Evolutionary conservation across 2,888 invertebrate genomes (phyloP).

Genomic region (Hoplodrina blanda): DNA sequence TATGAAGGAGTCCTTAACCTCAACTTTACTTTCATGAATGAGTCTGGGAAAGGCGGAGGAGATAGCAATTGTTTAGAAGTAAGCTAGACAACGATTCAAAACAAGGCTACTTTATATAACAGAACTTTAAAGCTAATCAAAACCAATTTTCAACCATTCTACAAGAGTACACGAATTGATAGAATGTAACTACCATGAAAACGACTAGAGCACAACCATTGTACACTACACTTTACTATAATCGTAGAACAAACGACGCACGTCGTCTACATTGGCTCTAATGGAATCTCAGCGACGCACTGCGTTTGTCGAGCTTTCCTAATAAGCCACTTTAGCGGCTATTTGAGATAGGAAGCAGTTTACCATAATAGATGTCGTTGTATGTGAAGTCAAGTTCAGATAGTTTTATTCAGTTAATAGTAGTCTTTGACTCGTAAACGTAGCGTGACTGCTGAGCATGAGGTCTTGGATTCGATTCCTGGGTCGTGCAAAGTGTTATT

Average conservation of each 20-base stretch:
- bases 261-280: conserved; percentile 25
- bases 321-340: conserved; percentile 38
- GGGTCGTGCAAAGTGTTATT: too few species aligned
- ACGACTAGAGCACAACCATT: conserved; percentile 9
- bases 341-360: conserved; percentile 22
- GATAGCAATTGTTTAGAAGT: too few species aligned
- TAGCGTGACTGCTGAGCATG: background rate
- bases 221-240: conserved; percentile 25
- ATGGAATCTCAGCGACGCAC: conserved; percentile 51
- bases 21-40: too few species aligned
- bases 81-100: too few species aligned
- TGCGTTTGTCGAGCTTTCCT: conserved; percentile 43
- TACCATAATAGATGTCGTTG: conserved; percentile 41
- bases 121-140: too few species aligned
- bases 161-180: too few species aligned
- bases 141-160: too few species aligned
- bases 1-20: too few species aligned
- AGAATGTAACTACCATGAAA: background rate
- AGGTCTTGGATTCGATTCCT: too few species aligned
- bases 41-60: too few species aligned
- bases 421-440: background rate
- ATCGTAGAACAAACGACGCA: conserved; percentile 39
- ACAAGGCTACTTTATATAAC: too few species aligned
- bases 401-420: conserved; percentile 32
- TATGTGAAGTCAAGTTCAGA: conserved; percentile 12